A percentile compares a stretch with the other conserved stretches of the same genome.
Evolutionary conservation across 1,140 invertebrate genomes (phyloP).

Genomic region (Danaus plexippus): DNA sequence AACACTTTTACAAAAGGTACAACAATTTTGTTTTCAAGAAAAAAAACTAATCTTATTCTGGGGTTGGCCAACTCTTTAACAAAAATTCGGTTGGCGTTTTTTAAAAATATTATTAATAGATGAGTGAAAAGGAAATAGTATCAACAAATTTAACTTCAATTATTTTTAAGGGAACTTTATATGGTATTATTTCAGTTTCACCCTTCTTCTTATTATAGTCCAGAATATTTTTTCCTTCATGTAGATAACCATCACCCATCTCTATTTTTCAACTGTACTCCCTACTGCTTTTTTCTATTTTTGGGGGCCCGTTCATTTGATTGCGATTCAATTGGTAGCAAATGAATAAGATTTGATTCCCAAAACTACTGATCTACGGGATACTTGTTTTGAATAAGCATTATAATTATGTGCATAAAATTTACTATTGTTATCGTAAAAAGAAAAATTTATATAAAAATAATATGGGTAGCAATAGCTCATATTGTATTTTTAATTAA

Average conservation of each 20-base stretch:
- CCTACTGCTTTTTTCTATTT: constrained; percentile 41
- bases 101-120: no score
- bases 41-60: no score
- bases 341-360: constrained; percentile 53
- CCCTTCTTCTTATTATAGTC: constrained; percentile 64
- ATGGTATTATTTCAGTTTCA: constrained; percentile 57
- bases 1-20: no score
- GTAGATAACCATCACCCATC: constrained; percentile 62
- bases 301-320: constrained; percentile 55
- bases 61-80: no score
- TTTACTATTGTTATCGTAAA: not conserved
- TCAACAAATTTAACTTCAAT: constrained; percentile 70
- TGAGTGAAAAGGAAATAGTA: constrained; percentile 5
- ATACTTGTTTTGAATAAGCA: constrained; percentile 29
- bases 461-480: no score
- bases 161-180: constrained; percentile 61
- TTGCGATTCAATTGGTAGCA: constrained; percentile 59
- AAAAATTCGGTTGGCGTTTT: no score
- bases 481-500: no score
- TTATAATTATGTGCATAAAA: constrained; percentile 1
- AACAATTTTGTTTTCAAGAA: no score
- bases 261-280: constrained; percentile 51
- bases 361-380: constrained; percentile 52
- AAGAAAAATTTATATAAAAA: no score
- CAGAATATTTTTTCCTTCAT: constrained; percentile 61